Percentiles rank a stretch among this genome's conserved stretches.
Conservation (phyloP, 2,797 vertebrate genomes). For the Myoxocephalus aenaeus region DNA sequence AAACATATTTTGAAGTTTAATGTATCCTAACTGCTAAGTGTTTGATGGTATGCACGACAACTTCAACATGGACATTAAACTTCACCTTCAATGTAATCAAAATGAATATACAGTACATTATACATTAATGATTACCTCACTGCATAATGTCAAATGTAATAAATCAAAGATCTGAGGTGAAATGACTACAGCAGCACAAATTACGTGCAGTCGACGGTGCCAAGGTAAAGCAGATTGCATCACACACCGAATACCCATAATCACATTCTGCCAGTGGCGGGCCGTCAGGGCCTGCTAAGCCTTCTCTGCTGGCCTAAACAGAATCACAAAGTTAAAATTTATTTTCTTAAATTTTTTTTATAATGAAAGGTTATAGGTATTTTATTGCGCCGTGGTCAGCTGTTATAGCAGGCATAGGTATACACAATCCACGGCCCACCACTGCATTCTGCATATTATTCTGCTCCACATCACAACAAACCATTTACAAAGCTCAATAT, state of each 20-base stretch:
- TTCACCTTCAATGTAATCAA: background rate
- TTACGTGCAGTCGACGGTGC: background rate
- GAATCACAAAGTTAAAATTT: too few relatives aligned
- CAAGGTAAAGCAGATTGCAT: background rate
- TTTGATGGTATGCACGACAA: background rate
- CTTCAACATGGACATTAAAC: background rate
- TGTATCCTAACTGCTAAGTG: background rate
- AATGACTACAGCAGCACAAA: background rate
- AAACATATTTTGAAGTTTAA: background rate
- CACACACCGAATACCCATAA: conserved; percentile 16
- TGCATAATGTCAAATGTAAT: background rate
- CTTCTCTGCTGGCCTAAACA: too few relatives aligned
- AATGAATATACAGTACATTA: background rate
- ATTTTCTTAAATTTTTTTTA: too few relatives aligned
- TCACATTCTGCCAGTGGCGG: too few relatives aligned
- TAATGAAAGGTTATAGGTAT: too few relatives aligned
- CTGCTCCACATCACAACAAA: conserved; percentile 11
- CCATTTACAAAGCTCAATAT: conserved; percentile 10
- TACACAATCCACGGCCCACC: too few relatives aligned
- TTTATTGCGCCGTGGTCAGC: too few relatives aligned
- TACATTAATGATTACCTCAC: background rate
- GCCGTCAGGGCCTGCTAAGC: too few relatives aligned
- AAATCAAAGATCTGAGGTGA: conserved; percentile 3
- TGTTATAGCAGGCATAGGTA: too few relatives aligned
- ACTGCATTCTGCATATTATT: background rate